These are phyloP conservation scores for Cryptomyrus ogoouensis DNA, from an alignment of 2,113 vertebrate genomes.

Conservation along the genomic window DNA sequence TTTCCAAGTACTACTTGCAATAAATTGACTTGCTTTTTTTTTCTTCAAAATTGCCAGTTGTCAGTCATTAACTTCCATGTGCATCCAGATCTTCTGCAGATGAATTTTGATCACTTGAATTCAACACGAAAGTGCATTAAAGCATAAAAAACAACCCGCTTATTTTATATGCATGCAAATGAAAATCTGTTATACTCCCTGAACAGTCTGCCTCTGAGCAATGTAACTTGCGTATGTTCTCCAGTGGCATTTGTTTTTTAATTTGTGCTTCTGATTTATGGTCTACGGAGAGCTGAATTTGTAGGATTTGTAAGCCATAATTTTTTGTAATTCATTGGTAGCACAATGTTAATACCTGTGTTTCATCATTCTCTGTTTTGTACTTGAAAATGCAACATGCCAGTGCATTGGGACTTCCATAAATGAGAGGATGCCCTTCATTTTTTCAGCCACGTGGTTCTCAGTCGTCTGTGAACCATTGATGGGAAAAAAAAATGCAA, in stretches of 20 bases:
- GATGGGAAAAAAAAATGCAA: background rate
- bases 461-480: background rate
- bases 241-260: background rate
- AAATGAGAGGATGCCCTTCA: background rate
- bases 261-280: background rate
- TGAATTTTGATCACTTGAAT: background rate
- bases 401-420: background rate
- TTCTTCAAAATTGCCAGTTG: background rate
- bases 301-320: background rate
- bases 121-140: background rate
- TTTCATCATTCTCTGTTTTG: background rate
- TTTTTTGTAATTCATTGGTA: background rate
- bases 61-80: background rate
- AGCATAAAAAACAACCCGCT: background rate
- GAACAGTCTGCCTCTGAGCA: background rate
- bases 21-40: background rate
- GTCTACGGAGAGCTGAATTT: background rate
- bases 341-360: background rate
- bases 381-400: background rate
- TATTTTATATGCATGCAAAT: background rate
- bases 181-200: conserved; percentile 1
- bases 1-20: background rate
- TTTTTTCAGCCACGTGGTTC: background rate
- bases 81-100: background rate
- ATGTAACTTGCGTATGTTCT: background rate